Conservation (phyloP, 2,888 invertebrate genomes). For the Nomada goodeniana region DNA sequence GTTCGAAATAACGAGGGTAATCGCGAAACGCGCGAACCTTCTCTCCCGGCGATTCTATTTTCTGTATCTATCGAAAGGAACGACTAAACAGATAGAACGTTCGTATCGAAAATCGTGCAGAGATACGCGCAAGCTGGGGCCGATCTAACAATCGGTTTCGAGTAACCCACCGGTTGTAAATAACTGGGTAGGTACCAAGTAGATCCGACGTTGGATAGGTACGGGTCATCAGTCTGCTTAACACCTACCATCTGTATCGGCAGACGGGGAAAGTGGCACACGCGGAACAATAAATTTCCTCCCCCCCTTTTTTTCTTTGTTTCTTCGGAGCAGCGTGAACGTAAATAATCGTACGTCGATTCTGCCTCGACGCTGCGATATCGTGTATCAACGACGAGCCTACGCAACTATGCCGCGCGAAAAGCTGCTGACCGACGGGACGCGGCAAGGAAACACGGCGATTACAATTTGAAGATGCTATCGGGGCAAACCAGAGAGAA, state of each 20-base stretch:
- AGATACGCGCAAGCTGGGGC: constrained; percentile 14
- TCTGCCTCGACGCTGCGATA: neutral
- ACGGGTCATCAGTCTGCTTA: constrained; percentile 16
- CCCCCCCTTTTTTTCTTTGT: neutral
- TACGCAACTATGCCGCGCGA: constrained; percentile 23
- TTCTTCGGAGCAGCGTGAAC: constrained; percentile 5
- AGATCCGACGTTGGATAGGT: constrained; percentile 8
- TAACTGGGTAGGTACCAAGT: constrained; percentile 6
- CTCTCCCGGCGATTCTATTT: constrained; percentile 21
- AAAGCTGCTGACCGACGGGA: neutral
- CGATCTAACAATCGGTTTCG: constrained; percentile 20
- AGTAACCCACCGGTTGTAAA: constrained; percentile 25
- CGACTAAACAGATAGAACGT: neutral
- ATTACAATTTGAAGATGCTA: constrained; percentile 49
- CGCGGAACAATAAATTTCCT: constrained; percentile 37
- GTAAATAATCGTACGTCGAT: constrained; percentile 46
- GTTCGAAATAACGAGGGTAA: constrained; percentile 35
- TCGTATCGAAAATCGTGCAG: constrained; percentile 6
- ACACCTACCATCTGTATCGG: constrained; percentile 24
- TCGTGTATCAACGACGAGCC: constrained; percentile 28
- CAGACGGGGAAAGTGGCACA: constrained; percentile 26
- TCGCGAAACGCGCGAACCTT: constrained; percentile 15
- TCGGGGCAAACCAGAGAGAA: constrained; percentile 23
- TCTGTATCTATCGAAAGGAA: neutral
- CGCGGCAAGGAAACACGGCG: constrained; percentile 11